Evolutionary conservation across 2,113 vertebrate species (phyloP).

Genomic region (Hystrix cristata): DNA sequence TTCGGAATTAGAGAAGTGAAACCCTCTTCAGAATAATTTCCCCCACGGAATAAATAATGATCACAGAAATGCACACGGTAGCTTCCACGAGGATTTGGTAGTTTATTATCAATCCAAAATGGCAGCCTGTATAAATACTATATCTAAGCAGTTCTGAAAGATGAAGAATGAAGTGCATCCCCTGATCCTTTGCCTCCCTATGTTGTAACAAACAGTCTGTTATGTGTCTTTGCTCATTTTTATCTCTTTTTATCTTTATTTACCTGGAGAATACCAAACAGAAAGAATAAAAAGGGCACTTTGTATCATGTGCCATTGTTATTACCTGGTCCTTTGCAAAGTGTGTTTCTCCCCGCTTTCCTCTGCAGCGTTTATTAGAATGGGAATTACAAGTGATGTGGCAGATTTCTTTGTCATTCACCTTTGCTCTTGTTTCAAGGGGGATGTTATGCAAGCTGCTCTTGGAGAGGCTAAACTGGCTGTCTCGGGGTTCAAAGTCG

Average conservation of each 20-base stretch:
- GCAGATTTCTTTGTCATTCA: slow-evolving; percentile 3
- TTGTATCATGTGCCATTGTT: background rate
- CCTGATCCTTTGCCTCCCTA: background rate
- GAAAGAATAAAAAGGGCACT: background rate
- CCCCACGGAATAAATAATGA: background rate
- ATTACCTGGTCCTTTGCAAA: background rate
- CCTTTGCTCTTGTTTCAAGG: background rate
- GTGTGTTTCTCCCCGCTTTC: background rate
- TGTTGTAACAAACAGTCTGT: background rate
- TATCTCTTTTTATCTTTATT: background rate
- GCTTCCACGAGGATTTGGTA: background rate
- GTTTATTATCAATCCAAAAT: background rate
- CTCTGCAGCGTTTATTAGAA: slow-evolving; percentile 1
- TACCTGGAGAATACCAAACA: background rate
- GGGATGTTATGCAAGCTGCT: background rate
- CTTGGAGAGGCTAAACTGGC: background rate
- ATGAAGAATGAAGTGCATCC: background rate
- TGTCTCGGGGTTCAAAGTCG: background rate
- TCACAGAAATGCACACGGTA: background rate
- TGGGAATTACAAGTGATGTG: background rate
- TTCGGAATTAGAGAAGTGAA: slow-evolving; percentile 50
- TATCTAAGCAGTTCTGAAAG: background rate
- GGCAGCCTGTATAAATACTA: background rate
- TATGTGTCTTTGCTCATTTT: background rate
- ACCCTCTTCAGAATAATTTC: background rate